These are phyloP conservation scores for Cladopsammia gracilis DNA, from an alignment of 64 coral and sea anemone species.

Conservation along the genomic window DNA sequence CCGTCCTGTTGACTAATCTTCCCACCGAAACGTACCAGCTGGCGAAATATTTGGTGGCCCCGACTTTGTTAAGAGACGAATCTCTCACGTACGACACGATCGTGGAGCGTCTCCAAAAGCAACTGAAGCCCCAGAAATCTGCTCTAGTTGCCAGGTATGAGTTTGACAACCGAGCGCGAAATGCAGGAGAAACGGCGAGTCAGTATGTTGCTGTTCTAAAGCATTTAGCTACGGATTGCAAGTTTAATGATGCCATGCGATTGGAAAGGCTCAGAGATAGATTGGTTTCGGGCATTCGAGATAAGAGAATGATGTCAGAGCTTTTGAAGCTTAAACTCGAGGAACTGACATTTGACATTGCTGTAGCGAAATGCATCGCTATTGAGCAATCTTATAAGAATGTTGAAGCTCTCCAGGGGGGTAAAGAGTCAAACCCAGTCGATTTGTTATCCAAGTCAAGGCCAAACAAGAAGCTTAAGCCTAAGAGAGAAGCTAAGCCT, in stretches of 20 bases:
- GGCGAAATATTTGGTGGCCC: slow-evolving; percentile 62
- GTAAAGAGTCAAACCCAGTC: slow-evolving; percentile 19
- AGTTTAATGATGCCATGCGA: slow-evolving; percentile 61
- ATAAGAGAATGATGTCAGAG: slow-evolving; percentile 69
- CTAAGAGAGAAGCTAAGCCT: neutral
- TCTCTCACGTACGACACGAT: slow-evolving; percentile 31
- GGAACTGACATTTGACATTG: slow-evolving; percentile 75
- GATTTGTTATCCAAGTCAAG: slow-evolving; percentile 18
- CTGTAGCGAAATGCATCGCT: slow-evolving; percentile 63
- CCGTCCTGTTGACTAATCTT: slow-evolving; percentile 62
- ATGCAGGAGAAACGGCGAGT: slow-evolving; percentile 51
- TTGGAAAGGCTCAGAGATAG: slow-evolving; percentile 59
- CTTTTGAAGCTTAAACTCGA: slow-evolving; percentile 69
- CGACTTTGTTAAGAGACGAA: slow-evolving; percentile 17
- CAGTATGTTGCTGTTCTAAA: no score
- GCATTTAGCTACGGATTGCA: no score
- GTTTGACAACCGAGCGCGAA: slow-evolving; percentile 60
- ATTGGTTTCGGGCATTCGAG: slow-evolving; percentile 65
- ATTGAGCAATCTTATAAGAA: slow-evolving; percentile 58
- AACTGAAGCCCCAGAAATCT: slow-evolving; percentile 60
- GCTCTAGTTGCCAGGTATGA: slow-evolving; percentile 64
- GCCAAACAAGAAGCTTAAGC: slow-evolving; percentile 37
- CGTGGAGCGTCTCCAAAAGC: slow-evolving; percentile 48
- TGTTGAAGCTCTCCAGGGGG: slow-evolving; percentile 31
- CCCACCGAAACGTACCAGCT: slow-evolving; percentile 52